A percentile compares a stretch with the other conserved stretches of the same genome.
Evolutionary conservation across 2,797 vertebrate species (phyloP).

Genomic region (Acropternis orthonyx): DNA sequence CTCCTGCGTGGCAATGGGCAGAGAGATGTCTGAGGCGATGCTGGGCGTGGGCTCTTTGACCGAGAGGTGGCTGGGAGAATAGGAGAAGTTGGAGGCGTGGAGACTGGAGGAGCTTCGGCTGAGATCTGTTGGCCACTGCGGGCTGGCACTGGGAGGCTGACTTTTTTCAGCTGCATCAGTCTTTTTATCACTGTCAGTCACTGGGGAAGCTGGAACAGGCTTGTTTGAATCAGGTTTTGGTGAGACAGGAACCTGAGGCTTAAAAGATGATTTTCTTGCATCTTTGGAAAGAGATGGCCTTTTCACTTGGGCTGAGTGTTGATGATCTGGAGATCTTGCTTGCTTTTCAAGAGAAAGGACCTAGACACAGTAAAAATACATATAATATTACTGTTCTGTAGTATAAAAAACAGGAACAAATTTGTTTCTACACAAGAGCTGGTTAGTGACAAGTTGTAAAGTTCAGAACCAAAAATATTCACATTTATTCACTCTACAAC

Average conservation of each 20-base stretch:
- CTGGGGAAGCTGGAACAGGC: constrained; percentile 66
- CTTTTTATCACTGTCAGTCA: constrained; percentile 62
- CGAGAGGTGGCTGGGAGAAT: constrained; percentile 82
- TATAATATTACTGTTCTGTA: not conserved
- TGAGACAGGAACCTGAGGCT: constrained; percentile 67
- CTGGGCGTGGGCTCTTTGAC: constrained; percentile 95
- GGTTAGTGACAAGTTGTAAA: not conserved
- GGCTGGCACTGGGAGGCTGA: constrained; percentile 68
- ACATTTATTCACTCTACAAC: not conserved
- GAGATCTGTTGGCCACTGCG: constrained; percentile 72
- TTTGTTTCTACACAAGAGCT: not conserved
- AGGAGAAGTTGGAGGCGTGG: constrained; percentile 74
- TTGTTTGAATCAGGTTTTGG: constrained; percentile 61
- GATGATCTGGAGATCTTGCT: constrained; percentile 74
- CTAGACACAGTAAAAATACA: constrained; percentile 64
- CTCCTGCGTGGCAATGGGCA: constrained; percentile 90
- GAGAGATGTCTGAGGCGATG: constrained; percentile 95
- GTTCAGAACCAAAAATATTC: not conserved
- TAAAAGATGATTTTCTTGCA: constrained; percentile 70
- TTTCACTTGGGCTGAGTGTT: constrained; percentile 83
- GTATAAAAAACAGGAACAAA: not conserved
- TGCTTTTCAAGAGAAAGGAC: constrained; percentile 83
- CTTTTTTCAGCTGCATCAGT: constrained; percentile 66
- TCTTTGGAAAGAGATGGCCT: constrained; percentile 77
- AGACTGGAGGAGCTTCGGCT: constrained; percentile 85